Conservation (phyloP, 1,140 invertebrate genomes). For the Papilio polyxenes region DNA sequence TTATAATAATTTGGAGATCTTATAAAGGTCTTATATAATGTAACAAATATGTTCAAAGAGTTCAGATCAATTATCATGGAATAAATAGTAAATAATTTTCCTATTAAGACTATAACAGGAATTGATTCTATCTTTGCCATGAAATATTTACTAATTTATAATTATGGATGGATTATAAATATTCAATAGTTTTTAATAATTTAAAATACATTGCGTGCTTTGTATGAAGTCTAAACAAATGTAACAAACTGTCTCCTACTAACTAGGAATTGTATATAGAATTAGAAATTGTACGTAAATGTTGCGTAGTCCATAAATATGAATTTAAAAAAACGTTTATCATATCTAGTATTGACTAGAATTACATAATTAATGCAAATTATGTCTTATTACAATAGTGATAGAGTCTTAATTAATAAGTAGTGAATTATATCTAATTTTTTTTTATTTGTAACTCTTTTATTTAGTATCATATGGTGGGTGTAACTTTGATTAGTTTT, state of each 20-base stretch:
- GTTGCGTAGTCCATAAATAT: background rate
- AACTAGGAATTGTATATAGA: background rate
- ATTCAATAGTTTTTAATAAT: background rate
- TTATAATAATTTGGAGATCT: background rate
- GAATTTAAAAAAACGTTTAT: background rate
- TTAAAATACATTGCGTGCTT: background rate
- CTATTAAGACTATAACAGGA: background rate
- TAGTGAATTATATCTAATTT: background rate
- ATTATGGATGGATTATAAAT: background rate
- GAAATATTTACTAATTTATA: background rate
- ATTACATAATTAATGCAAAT: conserved; percentile 7
- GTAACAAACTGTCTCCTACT: background rate
- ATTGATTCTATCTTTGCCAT: background rate
- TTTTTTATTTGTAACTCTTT: background rate
- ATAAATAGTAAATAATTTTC: background rate
- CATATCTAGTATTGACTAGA: background rate
- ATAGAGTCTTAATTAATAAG: conserved; percentile 6
- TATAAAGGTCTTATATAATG: background rate
- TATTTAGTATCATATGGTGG: no score
- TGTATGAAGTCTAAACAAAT: background rate
- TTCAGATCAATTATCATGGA: background rate
- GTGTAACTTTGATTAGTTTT: no score
- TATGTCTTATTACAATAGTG: background rate
- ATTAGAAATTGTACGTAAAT: background rate
- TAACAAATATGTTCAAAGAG: background rate